phyloP scores from a whole-genome alignment of 2,113 vertebrate species.

The Chaetura pelagica region DNA sequence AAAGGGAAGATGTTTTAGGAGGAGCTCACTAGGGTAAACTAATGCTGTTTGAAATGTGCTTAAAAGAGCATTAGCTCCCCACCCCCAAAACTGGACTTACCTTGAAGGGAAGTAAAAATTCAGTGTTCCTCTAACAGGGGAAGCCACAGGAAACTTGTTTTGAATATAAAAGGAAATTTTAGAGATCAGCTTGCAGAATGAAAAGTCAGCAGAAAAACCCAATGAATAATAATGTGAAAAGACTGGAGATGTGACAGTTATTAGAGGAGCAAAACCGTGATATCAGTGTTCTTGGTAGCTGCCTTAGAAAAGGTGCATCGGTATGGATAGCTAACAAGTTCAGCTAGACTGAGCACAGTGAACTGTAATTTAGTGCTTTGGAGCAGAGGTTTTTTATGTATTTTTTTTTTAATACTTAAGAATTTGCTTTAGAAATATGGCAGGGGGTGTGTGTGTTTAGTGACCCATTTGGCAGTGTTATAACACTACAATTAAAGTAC shows the following conservation, averaged over 20 bases:
- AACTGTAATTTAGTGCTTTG: background rate
- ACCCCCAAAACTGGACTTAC: background rate
- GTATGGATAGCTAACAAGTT: background rate
- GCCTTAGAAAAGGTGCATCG: background rate
- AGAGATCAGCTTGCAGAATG: background rate
- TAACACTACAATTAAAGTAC: background rate
- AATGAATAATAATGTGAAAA: background rate
- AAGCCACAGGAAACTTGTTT: background rate
- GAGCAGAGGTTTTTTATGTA: no score
- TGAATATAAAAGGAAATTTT: background rate
- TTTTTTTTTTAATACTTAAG: background rate
- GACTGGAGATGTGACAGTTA: background rate
- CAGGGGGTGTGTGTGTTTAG: background rate
- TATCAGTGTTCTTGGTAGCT: background rate
- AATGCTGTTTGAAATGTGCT: background rate
- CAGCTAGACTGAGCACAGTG: rapidly evolving
- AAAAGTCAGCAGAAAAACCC: background rate
- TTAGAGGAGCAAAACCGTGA: background rate
- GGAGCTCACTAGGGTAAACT: background rate
- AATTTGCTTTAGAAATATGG: background rate
- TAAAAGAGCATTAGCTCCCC: background rate
- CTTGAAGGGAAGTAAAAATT: background rate
- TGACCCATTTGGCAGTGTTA: background rate
- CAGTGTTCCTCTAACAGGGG: background rate
- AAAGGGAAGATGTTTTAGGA: background rate